Conservation (phyloP, 2,113 vertebrate species). For the Gavia stellata region DNA sequence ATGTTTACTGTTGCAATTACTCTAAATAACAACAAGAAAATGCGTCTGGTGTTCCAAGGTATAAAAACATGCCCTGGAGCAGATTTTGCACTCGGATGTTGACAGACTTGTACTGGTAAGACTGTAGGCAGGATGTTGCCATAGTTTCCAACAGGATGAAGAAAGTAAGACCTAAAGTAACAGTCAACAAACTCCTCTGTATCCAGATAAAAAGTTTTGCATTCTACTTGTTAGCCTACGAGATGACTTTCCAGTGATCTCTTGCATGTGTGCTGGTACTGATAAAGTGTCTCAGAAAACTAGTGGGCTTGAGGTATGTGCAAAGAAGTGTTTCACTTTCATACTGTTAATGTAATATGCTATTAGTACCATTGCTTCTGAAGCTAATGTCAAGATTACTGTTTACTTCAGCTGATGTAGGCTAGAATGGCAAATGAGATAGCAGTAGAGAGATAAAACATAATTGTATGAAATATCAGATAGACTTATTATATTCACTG, state of each 20-base stretch:
- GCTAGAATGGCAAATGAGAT: background rate
- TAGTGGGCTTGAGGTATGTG: background rate
- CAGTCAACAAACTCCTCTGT: background rate
- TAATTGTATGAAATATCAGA: background rate
- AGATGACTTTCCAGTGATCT: background rate
- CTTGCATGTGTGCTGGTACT: background rate
- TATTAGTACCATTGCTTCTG: background rate
- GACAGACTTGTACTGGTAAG: background rate
- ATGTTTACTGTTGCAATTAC: background rate
- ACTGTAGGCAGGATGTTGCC: background rate
- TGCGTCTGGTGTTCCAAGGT: background rate
- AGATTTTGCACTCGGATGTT: background rate
- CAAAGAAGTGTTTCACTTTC: background rate
- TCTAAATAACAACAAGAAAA: background rate
- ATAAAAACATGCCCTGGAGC: background rate
- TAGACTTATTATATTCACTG: background rate
- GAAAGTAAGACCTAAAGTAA: background rate
- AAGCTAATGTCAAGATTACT: background rate
- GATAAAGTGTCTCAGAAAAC: background rate
- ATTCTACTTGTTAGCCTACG: background rate
- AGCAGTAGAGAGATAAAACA: background rate
- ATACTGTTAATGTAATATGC: background rate
- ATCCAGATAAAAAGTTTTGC: background rate
- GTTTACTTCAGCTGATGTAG: background rate
- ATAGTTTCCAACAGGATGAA: background rate